Evolutionary conservation across 92 coral and sea anemone species (phyloP), one percentile per base, ranked within the genome.

Genomic region (Meandrina meandrites): DNA sequence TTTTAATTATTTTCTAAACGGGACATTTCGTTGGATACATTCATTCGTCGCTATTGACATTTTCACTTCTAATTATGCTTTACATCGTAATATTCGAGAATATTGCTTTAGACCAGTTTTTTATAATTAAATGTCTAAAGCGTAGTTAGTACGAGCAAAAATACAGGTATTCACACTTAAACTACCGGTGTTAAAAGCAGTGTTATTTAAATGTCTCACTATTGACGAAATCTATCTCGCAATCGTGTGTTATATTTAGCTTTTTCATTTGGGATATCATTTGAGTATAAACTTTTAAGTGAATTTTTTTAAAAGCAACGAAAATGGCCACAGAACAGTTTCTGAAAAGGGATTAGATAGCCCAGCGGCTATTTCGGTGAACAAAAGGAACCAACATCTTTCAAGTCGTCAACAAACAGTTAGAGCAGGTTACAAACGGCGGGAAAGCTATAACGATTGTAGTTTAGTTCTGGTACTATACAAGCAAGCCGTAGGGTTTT

Each of bases 131-230:
- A 28, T 7, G 47, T 73, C 48, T 22, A 17, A 21, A 42, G 13
- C 50, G 22, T 18, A n/a, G n/a, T 4, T 19, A 19, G 21, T n/a
- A 31, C 90, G 47, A 50, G 30, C 13, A 37, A 57, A 62, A 54
- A 13, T 84, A 19, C 84, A 24, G 88, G 88, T 85, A 50, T 17
- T 42, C 48, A 21, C 76, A 76, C 88, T 77, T n/a, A 60, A 17
- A 36, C 75, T n/a, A 66, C 84, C 47, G 77, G 89, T 85, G 79
- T 51, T 72, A 57, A 54, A 75, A 37, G 45, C 73, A 31, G 87
- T 79, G 45, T 78, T 58, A 84, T 84, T 84, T 37, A 75, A 58
- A 84, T 84, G 51, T 84, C 80, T 56, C 7, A 36, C 87, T 30
- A 22, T 36, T 84, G 72, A 73, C 79, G 66, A 84, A 73, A 71